Conservation (phyloP, 2,113 vertebrate genomes). For the Dermatemys mawii region DNA sequence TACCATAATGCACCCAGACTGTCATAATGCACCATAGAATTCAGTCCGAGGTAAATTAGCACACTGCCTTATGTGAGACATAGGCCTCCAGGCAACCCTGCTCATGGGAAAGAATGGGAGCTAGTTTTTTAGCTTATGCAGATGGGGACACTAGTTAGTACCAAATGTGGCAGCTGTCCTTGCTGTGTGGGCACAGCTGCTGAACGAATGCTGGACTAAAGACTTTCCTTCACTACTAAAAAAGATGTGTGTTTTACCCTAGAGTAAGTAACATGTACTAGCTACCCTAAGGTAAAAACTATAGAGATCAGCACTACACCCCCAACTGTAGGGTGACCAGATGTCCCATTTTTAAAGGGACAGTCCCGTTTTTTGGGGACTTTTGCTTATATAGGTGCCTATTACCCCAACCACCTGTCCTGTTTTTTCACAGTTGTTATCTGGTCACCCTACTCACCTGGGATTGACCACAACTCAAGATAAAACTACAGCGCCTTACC, state of each 20-base stretch:
- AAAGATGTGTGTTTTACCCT: slow-evolving; percentile 31
- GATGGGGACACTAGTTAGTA: neutral
- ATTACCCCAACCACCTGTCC: no score
- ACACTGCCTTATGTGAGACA: no score
- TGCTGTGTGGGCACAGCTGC: neutral
- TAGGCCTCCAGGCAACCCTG: no score
- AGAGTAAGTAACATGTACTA: slow-evolving; percentile 33
- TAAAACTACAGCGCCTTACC: neutral
- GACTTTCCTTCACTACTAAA: neutral
- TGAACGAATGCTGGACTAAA: neutral
- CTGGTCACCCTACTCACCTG: neutral
- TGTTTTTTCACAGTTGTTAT: no score
- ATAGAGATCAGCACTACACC: neutral
- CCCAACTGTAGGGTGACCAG: neutral
- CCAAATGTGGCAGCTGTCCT: neutral
- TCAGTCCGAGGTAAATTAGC: no score
- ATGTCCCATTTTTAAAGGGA: no score
- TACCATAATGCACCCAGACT: neutral
- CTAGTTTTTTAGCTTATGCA: neutral
- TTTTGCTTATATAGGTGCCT: no score
- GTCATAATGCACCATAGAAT: no score
- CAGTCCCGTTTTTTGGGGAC: no score
- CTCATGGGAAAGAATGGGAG: no score
- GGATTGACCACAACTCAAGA: neutral
- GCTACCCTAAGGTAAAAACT: neutral